phyloP scores from a whole-genome alignment of 1,140 invertebrate species.

The Neodiprion pinetum region DNA sequence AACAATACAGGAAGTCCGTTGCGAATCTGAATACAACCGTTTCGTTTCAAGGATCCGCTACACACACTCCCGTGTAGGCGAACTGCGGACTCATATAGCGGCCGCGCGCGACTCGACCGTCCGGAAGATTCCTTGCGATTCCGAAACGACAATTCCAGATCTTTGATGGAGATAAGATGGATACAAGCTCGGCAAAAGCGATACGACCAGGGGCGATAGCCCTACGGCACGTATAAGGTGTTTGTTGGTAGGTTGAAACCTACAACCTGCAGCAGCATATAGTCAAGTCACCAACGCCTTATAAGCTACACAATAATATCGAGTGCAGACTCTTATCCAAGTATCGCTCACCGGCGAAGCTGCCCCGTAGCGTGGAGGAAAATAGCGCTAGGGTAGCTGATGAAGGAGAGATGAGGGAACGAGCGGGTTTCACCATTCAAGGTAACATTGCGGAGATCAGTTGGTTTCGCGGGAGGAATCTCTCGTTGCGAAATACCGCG shows the following conservation, averaged over 20 bases:
- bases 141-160: constrained; percentile 28
- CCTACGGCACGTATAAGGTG: constrained; percentile 36
- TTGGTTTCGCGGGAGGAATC: background rate
- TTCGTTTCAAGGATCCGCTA: constrained; percentile 41
- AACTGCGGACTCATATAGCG: background rate
- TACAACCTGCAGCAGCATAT: background rate
- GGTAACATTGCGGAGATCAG: background rate
- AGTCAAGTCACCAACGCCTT: constrained; percentile 16
- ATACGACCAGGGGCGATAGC: constrained; percentile 26
- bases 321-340: constrained; percentile 10
- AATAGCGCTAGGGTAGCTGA: background rate
- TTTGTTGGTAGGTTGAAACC: constrained; percentile 19
- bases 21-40: constrained; percentile 42
- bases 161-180: constrained; percentile 39
- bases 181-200: constrained; percentile 26
- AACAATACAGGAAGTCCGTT: constrained; percentile 39
- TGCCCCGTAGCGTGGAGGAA: no score
- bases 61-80: background rate
- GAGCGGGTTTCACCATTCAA: background rate
- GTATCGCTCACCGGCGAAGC: background rate
- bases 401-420: background rate
- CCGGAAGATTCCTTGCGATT: constrained; percentile 15
- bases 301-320: constrained; percentile 23
- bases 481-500: background rate
- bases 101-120: background rate